Evolutionary conservation across 2,113 vertebrate genomes (phyloP).

Genomic region (Poeciliopsis retropinna): DNA sequence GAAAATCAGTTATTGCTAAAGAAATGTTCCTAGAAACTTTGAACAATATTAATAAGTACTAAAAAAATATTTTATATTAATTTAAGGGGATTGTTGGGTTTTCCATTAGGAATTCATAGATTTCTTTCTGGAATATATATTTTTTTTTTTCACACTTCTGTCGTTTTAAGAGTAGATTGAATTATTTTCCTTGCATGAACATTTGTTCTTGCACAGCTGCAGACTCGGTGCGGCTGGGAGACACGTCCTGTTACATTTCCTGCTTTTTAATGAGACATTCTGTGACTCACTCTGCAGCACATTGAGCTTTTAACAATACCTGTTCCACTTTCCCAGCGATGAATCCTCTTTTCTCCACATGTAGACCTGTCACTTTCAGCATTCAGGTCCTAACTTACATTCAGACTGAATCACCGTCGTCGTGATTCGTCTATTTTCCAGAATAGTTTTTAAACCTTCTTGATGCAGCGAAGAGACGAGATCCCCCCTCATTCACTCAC

Average conservation of each 20-base stretch:
- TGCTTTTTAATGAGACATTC: background rate
- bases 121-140: background rate
- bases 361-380: background rate
- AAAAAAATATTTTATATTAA: background rate
- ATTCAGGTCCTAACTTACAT: background rate
- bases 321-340: background rate
- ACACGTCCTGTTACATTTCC: background rate
- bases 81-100: no score
- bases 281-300: background rate
- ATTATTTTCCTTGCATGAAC: no score
- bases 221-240: background rate
- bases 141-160: no score
- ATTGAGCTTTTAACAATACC: background rate
- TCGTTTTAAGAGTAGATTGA: no score
- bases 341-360: background rate
- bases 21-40: background rate
- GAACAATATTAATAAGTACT: background rate
- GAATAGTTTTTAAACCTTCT: background rate
- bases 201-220: background rate
- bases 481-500: slow-evolving; percentile 15
- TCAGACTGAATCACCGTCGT: background rate
- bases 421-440: no score
- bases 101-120: background rate
- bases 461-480: slow-evolving; percentile 2
- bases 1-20: background rate